These are phyloP conservation scores for Glaucomys volans DNA, from an alignment of 2,113 vertebrate species.

Conservation along the genomic window DNA sequence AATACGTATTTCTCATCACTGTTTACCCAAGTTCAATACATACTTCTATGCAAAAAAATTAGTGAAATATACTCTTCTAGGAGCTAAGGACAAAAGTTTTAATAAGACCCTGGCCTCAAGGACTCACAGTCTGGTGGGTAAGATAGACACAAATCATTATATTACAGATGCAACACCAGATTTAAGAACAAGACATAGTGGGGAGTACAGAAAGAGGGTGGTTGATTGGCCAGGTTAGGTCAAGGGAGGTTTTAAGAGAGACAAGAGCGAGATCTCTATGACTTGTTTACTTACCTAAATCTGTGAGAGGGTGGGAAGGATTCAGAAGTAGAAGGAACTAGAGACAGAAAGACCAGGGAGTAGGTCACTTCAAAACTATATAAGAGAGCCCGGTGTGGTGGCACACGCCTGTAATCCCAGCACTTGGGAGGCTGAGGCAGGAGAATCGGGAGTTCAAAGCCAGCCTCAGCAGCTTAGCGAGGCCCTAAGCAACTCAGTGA, in stretches of 20 bases:
- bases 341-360: background rate
- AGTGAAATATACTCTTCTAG: background rate
- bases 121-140: background rate
- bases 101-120: conserved; percentile 19
- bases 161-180: background rate
- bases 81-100: conserved; percentile 2
- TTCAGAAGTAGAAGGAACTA: background rate
- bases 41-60: conserved; percentile 51
- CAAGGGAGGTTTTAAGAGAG: background rate
- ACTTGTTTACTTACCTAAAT: background rate
- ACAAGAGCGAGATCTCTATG: background rate
- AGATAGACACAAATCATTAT: background rate
- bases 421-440: too few relatives aligned
- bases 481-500: too few relatives aligned
- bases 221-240: background rate
- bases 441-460: too few relatives aligned
- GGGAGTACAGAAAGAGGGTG: background rate
- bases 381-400: too few relatives aligned
- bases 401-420: too few relatives aligned
- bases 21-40: background rate
- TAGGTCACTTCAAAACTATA: background rate
- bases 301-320: background rate
- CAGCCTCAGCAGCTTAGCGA: too few relatives aligned
- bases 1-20: background rate
- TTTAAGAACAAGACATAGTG: conserved; percentile 6